phyloP scores from a whole-genome alignment of 2,797 vertebrate genomes.

The Spatula versicolor region DNA sequence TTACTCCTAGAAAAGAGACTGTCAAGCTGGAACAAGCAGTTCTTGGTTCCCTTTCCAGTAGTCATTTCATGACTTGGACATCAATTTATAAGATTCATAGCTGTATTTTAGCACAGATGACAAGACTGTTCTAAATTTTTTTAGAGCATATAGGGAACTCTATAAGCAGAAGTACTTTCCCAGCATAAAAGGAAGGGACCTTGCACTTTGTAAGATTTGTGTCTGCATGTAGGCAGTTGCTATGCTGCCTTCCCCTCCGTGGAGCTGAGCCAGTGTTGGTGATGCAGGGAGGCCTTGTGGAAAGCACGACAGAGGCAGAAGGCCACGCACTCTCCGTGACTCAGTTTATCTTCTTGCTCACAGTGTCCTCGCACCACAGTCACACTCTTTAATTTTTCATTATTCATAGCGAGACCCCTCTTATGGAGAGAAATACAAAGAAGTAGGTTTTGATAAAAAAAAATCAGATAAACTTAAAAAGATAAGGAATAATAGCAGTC shows the following conservation, averaged over 20 bases:
- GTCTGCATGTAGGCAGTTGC: not conserved
- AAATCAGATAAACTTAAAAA: not conserved
- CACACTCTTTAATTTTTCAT: slow-evolving; percentile 36
- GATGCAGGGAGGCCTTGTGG: slow-evolving; percentile 11
- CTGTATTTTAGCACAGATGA: not conserved
- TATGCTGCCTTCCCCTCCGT: not conserved
- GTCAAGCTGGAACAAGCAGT: slow-evolving; percentile 14
- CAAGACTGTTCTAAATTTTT: not conserved
- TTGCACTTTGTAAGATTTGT: not conserved
- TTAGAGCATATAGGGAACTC: not conserved
- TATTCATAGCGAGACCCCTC: slow-evolving; percentile 24
- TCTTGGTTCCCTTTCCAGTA: slow-evolving; percentile 6
- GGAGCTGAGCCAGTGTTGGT: not conserved
- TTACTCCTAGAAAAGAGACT: slow-evolving; percentile 18
- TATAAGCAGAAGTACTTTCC: not conserved
- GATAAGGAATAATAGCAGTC: not conserved
- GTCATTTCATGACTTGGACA: slow-evolving; percentile 28
- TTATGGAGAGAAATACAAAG: not conserved
- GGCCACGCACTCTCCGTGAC: not conserved
- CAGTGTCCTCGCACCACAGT: slow-evolving; percentile 24
- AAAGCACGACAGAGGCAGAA: slow-evolving; percentile 39
- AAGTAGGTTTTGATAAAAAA: not conserved
- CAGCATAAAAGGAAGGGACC: not conserved
- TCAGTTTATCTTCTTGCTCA: slow-evolving; percentile 45
- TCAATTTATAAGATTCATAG: slow-evolving; percentile 32